Base-by-base conservation (phyloP, 2,888 invertebrate genomes). In the Teleogryllus oceanicus region DNA sequence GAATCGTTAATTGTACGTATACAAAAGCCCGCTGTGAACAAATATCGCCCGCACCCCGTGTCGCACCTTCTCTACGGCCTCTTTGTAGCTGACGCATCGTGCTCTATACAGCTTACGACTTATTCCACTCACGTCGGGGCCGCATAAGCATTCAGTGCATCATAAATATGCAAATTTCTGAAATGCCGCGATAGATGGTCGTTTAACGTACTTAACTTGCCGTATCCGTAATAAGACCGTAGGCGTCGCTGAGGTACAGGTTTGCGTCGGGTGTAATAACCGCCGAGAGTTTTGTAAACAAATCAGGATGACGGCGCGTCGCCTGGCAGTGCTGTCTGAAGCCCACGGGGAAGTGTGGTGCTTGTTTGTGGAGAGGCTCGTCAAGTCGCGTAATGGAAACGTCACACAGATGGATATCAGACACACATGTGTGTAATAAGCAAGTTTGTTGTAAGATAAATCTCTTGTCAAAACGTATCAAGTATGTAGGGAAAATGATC, bases 171-270 rank as follows among this genome's bases (percentile, higher is more conserved):
- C 62, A 62, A 62, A 62, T 62, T 13, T 62, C 62, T n/a, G 62
- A 62, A 62, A 62, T n/a, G n/a, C n/a, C 4, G 62, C 62, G n/a
- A 62, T 62, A 62, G 62, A 62, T 62, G 62, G 62, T 62, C 62
- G 62, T 62, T 62, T 62, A 62, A 62, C 62, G 62, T 62, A 18
- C 62, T 62, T 62, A 62, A 62, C 16, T 62, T 62, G 62, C 62
- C 62, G 62, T 62, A 62, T 62, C 62, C 62, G 62, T 62, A 62
- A 62, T 62, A 62, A 62, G 62, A 62, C n/a, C 16, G 62, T 62
- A 62, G 62, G 62, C 62, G 62, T 13, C n/a, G 62, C 16, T 3
- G n/a, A 62, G 16, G 62, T 62, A 18, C 62, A 13, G 62, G 62
- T n/a, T 13, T 62, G 16, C n/a, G n/a, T 62, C n/a, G 62, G 62